Evolutionary conservation across 2,113 vertebrate genomes (phyloP).

Genomic region (Neogale vison): DNA sequence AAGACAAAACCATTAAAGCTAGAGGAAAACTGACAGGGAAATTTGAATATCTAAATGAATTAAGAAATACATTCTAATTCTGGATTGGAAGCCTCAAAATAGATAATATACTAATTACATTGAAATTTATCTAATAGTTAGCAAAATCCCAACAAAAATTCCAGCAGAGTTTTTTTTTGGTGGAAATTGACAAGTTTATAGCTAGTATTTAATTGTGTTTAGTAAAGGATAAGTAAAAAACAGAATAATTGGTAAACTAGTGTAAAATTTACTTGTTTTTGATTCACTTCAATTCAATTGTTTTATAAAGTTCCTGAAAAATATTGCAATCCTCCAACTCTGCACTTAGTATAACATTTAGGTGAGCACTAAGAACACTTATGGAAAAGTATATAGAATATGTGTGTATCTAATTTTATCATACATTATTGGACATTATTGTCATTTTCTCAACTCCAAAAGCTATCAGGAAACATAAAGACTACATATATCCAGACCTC

Average conservation of each 20-base stretch:
- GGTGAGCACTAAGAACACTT: background rate
- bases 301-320: conserved; percentile 12
- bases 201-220: background rate
- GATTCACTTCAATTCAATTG: background rate
- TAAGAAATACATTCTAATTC: background rate
- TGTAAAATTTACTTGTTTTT: background rate
- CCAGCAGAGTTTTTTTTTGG: background rate
- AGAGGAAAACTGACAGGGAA: background rate
- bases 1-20: background rate
- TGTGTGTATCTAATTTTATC: background rate
- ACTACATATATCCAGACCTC: background rate
- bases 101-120: background rate
- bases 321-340: background rate
- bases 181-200: background rate
- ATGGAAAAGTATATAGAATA: background rate
- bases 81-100: background rate
- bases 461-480: conserved; percentile 6
- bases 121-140: background rate
- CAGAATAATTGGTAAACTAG: conserved; percentile 1
- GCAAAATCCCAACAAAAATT: background rate
- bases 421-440: background rate
- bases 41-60: background rate
- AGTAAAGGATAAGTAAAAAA: background rate
- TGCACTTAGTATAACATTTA: conserved; percentile 10
- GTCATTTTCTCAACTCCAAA: conserved; percentile 7